Evolutionary conservation across 2,113 vertebrate species (phyloP), one percentile per base, ranked within the genome.

Genomic region (Alectura lathami): DNA sequence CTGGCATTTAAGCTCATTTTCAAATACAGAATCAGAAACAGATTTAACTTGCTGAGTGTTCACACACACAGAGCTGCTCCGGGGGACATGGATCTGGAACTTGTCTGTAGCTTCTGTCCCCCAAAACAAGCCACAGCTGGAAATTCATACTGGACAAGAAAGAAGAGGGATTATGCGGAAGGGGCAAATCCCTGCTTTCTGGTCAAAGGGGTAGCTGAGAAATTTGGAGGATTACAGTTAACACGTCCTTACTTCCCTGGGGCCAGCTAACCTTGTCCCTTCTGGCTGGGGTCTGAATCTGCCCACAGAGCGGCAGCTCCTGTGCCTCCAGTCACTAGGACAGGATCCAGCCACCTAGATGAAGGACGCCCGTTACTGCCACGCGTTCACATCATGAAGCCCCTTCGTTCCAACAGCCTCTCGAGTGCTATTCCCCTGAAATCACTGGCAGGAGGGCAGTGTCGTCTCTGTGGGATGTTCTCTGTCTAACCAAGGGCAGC

Each of bases 1-100:
- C 75, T 78, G 83, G 94, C 91, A 96, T 93, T 95, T 91, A 86
- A 79, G 59, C 72, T 91, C 75, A 60, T 83, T 94, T 83, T 80
- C 82, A 88, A 88, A 70, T 4, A 23, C 68, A 78, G 82, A 70
- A 93, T 83, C 73, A 86, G 95, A 73, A 91, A 56, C 78, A 70
- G 70, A 62, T 80, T 67, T 80, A 10, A 83, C 36, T 94, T 18
- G 77, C 86, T 86, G 66, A 8, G 26, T 80, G 36, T 29, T 89
- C 51, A 70, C 12, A 22, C 17, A 57, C 60, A 50, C 12, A 36
- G 13, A 70, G 78, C 83, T 91, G 53, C 73, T 62, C 2, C 5
- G 43, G 67, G 40, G 63, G 64, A 54, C 47, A 53, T 34, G 17
- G 66, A 32, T 40, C 64, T 5, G 22, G 81, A 11, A 2, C 9